Evolutionary conservation across 2,888 invertebrate species (phyloP), one percentile per base, ranked within the genome.

Genomic region (Cantharis lateralis): DNA sequence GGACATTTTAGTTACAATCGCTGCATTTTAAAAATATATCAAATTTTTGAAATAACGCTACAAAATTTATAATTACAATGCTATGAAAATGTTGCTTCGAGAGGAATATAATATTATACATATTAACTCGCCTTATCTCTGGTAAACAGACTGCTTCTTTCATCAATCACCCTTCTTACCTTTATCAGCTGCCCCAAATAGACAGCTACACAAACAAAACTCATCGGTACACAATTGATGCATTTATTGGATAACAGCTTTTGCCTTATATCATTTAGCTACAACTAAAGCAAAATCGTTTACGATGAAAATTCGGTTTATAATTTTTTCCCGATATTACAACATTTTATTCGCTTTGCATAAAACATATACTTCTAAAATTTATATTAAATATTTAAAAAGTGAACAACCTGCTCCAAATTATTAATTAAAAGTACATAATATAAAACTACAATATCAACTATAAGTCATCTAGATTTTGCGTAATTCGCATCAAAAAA

Each of bases 131-230:
- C 75, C 82, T 85, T 86, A 85, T 85, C 85, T 81, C 80, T 78
- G 77, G 70, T 70, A 78, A 82, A 81, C 85, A 86, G 84, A 82
- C 84, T 83, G 68, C 73, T 80, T 85, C 85, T 85, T 85, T 84
- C 85, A 86, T 85, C 85, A 86, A 86, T 86, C 85, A 86, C 81
- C 77, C 75, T 76, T 77, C 80, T 78, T 75, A 75, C 75, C 74
- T 76, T 78, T 80, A 81, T 83, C 82, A 83, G 78, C 82, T 81
- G 80, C 81, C 81, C 80, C 76, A 81, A 82, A 81, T 77, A 79
- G 81, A 81, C 82, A 82, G 81, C 80, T 81, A 81, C 77, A 81
- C 82, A 83, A 84, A 84, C 83, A 82, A 79, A 79, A 80, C 80
- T 78, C 71, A 72, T 73, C 48, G 48, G 77, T 69, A 70, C 70